A percentile compares a stretch with the other conserved stretches of the same genome.
These are phyloP conservation scores for Solea solea DNA, from an alignment of 2,113 vertebrate genomes.

Conservation along the genomic window DNA sequence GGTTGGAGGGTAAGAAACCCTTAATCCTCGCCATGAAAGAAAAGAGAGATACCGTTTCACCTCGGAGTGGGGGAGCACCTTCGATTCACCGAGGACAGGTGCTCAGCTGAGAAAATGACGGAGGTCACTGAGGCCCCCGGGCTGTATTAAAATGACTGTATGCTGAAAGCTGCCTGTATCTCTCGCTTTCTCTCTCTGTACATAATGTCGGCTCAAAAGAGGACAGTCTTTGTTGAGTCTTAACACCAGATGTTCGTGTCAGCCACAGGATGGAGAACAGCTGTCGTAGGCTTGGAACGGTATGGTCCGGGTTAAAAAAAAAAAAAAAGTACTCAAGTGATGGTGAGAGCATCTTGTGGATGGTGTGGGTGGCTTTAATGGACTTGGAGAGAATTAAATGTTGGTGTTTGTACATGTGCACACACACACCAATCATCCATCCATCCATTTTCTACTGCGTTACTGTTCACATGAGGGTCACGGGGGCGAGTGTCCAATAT, in stretches of 20 bases:
- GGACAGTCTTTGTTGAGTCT: slow-evolving; percentile 64
- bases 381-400: slow-evolving; percentile 1
- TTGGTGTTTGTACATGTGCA: neutral
- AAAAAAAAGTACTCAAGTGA: slow-evolving; percentile 42
- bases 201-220: slow-evolving; percentile 46
- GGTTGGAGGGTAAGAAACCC: slow-evolving; percentile 26
- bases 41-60: slow-evolving; percentile 64
- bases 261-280: slow-evolving; percentile 66
- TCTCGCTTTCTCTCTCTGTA: slow-evolving; percentile 37
- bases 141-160: slow-evolving; percentile 60
- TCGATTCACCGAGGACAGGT: slow-evolving; percentile 66
- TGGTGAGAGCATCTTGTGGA: slow-evolving; percentile 31
- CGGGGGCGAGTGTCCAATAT: too few species aligned
- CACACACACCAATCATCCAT: too few species aligned
- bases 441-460: too few species aligned
- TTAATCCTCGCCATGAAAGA: slow-evolving; percentile 68
- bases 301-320: slow-evolving; percentile 42
- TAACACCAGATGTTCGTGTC: slow-evolving; percentile 74
- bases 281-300: slow-evolving; percentile 51
- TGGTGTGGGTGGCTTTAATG: slow-evolving; percentile 7
- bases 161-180: slow-evolving; percentile 15
- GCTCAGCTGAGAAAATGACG: slow-evolving; percentile 65
- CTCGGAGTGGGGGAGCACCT: slow-evolving; percentile 58
- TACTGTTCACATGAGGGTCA: too few species aligned
- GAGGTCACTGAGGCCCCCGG: slow-evolving; percentile 53